phyloP scores from a whole-genome alignment of 2,888 invertebrate species.

The Lingula anatina region DNA sequence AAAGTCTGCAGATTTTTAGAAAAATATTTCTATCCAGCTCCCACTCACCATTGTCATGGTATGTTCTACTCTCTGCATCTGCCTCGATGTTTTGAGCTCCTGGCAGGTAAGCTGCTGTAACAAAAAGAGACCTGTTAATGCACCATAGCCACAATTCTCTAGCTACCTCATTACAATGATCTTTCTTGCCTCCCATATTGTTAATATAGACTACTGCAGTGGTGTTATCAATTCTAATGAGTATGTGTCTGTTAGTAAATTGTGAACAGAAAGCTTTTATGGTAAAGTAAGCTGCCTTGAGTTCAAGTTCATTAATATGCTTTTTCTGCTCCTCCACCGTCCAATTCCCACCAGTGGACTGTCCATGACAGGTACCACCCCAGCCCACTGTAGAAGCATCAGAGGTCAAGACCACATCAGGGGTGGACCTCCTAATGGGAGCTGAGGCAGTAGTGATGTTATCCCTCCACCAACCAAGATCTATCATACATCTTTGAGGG shows the following conservation, averaged over 20 bases:
- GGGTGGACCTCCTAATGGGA: background rate
- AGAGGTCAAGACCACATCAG: slow-evolving; percentile 1
- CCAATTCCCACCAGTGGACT: background rate
- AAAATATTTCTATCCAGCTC: background rate
- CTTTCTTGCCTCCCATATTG: slow-evolving; percentile 1
- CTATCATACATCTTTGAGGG: background rate
- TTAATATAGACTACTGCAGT: slow-evolving; percentile 2
- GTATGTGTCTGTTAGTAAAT: background rate
- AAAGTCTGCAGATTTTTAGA: background rate
- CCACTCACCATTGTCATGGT: slow-evolving; percentile 2
- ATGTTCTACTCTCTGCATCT: slow-evolving; percentile 2
- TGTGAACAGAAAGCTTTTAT: background rate
- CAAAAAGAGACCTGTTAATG: slow-evolving; percentile 1
- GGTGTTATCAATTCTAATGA: slow-evolving; percentile 1
- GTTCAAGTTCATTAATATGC: slow-evolving; percentile 2
- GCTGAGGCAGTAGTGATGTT: background rate
- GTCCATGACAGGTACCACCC: background rate
- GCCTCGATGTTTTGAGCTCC: slow-evolving; percentile 3
- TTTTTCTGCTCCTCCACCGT: background rate
- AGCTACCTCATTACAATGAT: slow-evolving; percentile 1
- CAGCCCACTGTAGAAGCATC: slow-evolving; percentile 1
- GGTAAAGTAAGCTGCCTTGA: background rate
- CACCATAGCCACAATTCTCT: slow-evolving; percentile 4
- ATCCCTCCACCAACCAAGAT: slow-evolving; percentile 3
- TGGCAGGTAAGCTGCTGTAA: slow-evolving; percentile 1